phyloP scores from a whole-genome alignment of 1,140 invertebrate genomes.

The Ganaspis sp. region DNA sequence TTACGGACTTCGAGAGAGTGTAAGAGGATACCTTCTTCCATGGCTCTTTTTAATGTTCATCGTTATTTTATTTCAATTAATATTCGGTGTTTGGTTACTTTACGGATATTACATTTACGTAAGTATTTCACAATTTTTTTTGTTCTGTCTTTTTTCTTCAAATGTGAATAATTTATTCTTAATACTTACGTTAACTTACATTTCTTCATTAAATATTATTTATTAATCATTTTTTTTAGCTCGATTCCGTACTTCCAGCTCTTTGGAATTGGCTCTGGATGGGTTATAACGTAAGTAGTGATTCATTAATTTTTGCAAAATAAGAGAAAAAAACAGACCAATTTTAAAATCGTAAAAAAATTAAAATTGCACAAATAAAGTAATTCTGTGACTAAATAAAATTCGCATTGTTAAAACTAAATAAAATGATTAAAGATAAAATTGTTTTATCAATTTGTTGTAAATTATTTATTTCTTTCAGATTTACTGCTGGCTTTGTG shows the following conservation, averaged over 20 bases:
- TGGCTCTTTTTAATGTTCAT: constrained; percentile 86
- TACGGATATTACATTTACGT: constrained; percentile 94
- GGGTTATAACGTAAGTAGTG: constrained; percentile 86
- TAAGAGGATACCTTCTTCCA: constrained; percentile 87
- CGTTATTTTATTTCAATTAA: constrained; percentile 84
- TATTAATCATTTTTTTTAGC: constrained; percentile 77
- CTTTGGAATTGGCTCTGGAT: constrained; percentile 87
- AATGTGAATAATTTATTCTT: no score
- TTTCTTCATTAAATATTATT: constrained; percentile 42
- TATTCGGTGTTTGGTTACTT: constrained; percentile 89
- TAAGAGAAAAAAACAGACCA: no score
- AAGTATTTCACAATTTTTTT: constrained; percentile 74
- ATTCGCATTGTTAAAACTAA: no score
- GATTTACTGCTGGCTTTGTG: constrained; percentile 91
- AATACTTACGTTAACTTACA: no score
- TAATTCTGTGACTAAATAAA: constrained; percentile 28
- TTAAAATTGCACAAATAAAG: not conserved
- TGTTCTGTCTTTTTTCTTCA: no score
- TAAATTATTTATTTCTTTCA: constrained; percentile 79
- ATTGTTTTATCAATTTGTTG: no score
- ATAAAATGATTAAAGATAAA: no score
- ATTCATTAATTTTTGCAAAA: no score
- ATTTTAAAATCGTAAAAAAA: not conserved
- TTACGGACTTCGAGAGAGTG: constrained; percentile 78
- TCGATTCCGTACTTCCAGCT: constrained; percentile 85